Evolutionary conservation across 2,797 vertebrate species (phyloP), one percentile per base, ranked within the genome.

Genomic region (Pangasius sanitwongsei): DNA sequence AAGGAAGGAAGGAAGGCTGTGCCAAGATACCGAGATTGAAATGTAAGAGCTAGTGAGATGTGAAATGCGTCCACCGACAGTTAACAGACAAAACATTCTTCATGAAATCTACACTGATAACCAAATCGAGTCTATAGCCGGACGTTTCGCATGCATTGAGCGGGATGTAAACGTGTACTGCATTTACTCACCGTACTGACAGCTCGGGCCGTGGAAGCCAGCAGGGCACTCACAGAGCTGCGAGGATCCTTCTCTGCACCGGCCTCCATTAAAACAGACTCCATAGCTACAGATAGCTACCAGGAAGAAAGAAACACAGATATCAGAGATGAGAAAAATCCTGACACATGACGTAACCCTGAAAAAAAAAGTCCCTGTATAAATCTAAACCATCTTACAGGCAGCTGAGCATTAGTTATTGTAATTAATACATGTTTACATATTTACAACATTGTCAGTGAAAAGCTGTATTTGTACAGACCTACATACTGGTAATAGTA

Each of bases 181-280:
- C 57, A 57, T 55, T 50, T 81, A 94, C 97, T 97, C 92, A 97
- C 97, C 96, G 0, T 97, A 96, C 94, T 98, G 97, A 89, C 97
- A 98, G 94, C 94, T 97, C 86, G 97, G 95, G 0, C 98, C 97
- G 9, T 94, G 97, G 94, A 98, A 99, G 4, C 97, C 97, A 0
- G 92, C 74, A 28, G 97, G 95, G 91, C 97, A 98, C 83, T 91
- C 95, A 23, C 98, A 98, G 0, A 94, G 95, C 93, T 95, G 96
- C 0, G 93, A 91, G 3, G 96, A 95, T 83, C 96, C 96, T 78
- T 95, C 95, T 2, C 67, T 37, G 83, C 98, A 98, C 0, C 86
- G 96, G 41, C 97, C 97, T 1, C 97, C 95, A 0, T 97, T 97
- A 94, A 98, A 97, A 88, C 97, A 98, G 86, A 97, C 87, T 0